A percentile compares a stretch with the other conserved stretches of the same genome.
Evolutionary conservation across 2,113 vertebrate species (phyloP).

Genomic region (Elachura formosa): DNA sequence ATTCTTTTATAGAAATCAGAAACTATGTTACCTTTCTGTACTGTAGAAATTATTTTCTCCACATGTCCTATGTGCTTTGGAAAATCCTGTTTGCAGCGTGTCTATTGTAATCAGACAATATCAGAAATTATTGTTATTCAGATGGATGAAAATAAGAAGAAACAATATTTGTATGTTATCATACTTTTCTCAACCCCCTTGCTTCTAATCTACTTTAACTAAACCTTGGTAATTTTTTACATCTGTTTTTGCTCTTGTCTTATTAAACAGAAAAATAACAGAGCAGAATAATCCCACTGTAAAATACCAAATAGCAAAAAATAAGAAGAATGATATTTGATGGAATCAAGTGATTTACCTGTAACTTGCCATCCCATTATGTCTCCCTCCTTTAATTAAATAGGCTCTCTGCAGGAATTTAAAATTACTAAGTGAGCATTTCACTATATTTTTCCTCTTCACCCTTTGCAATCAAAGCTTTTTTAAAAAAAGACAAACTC

Average conservation of each 20-base stretch:
- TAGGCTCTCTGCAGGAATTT: background rate
- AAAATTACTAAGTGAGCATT: background rate
- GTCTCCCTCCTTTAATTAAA: background rate
- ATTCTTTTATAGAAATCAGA: background rate
- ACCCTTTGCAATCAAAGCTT: background rate
- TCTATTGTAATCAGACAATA: background rate
- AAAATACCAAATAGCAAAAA: background rate
- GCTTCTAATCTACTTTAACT: background rate
- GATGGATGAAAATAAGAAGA: background rate
- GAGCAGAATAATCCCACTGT: background rate
- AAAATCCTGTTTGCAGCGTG: background rate
- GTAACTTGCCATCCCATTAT: background rate
- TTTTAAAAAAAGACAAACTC: background rate
- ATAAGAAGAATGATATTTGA: background rate
- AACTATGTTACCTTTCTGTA: background rate
- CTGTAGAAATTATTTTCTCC: background rate
- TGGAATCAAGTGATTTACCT: background rate
- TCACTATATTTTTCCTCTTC: background rate
- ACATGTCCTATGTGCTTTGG: background rate
- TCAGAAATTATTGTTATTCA: background rate
- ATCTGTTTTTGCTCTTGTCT: background rate
- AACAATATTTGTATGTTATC: background rate
- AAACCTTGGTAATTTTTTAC: fast-evolving
- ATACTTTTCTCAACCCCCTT: background rate
- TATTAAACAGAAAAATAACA: background rate